Conservation (phyloP, 2,888 invertebrate genomes). For the Malthinus flaveolus region DNA sequence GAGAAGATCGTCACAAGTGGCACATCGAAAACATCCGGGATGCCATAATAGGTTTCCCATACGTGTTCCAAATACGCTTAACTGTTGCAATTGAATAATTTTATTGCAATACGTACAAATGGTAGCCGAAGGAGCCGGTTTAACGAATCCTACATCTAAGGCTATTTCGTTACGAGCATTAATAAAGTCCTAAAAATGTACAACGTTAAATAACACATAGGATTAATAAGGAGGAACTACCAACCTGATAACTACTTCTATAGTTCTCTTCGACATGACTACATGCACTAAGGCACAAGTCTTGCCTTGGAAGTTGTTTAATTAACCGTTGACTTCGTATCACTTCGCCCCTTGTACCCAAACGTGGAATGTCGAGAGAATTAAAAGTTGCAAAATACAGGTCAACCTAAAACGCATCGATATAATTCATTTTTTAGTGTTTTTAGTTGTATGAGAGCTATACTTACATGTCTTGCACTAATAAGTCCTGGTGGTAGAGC, state of each 20-base stretch:
- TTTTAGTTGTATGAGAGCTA: not conserved
- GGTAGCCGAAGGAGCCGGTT: conserved; percentile 44
- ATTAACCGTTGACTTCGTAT: conserved; percentile 81
- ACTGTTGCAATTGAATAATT: conserved; percentile 75
- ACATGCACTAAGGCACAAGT: conserved; percentile 87
- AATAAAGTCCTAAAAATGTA: conserved; percentile 76
- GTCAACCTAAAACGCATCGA: conserved; percentile 69
- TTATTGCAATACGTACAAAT: conserved; percentile 83
- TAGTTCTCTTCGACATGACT: conserved; percentile 80
- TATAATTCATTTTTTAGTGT: not conserved
- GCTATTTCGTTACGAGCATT: conserved; percentile 93
- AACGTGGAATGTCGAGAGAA: conserved; percentile 66
- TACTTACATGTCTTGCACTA: conserved; percentile 48
- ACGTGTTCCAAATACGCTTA: conserved; percentile 65
- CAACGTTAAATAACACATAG: not conserved
- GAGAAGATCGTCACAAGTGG: conserved; percentile 85
- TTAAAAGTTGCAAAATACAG: conserved; percentile 91
- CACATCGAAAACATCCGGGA: conserved; percentile 91
- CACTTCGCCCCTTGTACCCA: conserved; percentile 77
- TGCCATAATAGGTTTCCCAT: conserved; percentile 72
- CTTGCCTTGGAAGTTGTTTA: conserved; percentile 91
- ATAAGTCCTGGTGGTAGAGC: conserved; percentile 53
- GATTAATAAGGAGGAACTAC: not conserved
- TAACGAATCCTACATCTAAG: conserved; percentile 80
- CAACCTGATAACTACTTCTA: conserved; percentile 72